A percentile compares a stretch with the other conserved stretches of the same genome.
Evolutionary conservation across 2,888 invertebrate genomes (phyloP).

Genomic region (Lamellibrachia columna): DNA sequence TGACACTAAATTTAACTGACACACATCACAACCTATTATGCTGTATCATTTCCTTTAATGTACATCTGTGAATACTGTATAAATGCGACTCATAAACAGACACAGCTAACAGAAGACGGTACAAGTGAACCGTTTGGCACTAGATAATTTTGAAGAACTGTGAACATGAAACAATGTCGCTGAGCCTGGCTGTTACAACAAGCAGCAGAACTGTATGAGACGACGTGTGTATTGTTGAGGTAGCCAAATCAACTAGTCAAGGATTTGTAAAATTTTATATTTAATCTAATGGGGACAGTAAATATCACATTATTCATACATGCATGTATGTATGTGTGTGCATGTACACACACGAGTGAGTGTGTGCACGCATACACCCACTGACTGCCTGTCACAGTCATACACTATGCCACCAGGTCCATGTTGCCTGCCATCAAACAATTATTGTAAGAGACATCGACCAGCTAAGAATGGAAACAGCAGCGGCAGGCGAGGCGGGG

Average conservation of each 20-base stretch:
- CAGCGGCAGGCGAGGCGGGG: background rate
- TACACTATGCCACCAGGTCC: background rate
- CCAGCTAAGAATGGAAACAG: background rate
- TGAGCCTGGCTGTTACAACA: background rate
- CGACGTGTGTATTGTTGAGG: background rate
- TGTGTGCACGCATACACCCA: background rate
- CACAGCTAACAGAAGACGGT: background rate
- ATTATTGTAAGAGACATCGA: background rate
- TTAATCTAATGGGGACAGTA: background rate
- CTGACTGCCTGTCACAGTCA: no score
- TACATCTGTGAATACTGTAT: background rate
- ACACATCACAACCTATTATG: background rate
- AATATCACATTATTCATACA: background rate
- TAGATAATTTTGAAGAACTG: background rate
- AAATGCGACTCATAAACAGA: background rate
- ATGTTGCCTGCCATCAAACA: background rate
- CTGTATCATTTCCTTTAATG: background rate
- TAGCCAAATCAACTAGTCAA: background rate
- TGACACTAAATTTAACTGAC: background rate
- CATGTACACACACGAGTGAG: background rate
- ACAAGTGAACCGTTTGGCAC: background rate
- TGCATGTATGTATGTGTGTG: background rate
- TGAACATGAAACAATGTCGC: background rate
- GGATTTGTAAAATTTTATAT: background rate
- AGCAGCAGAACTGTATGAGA: background rate